Conservation (phyloP, 2,888 invertebrate species). For the Pegoplata infirma region DNA sequence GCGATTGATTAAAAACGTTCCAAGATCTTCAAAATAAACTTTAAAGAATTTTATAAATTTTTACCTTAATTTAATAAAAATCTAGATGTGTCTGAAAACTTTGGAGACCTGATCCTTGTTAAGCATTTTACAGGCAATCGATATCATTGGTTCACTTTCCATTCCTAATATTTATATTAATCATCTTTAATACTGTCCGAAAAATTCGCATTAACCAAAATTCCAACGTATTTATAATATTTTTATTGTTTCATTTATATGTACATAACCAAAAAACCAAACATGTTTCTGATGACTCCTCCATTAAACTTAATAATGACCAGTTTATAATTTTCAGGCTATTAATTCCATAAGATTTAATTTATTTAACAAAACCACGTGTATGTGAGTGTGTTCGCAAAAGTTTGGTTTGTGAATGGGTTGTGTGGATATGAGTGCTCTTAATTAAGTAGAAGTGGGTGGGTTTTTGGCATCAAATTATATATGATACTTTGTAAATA, state of each 20-base stretch:
- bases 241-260: not conserved
- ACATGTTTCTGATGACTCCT: not conserved
- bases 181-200: too few species aligned
- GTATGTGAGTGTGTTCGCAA: not conserved
- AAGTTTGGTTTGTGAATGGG: not conserved
- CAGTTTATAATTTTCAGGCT: slow-evolving; percentile 50
- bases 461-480: not conserved
- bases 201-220: too few species aligned
- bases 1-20: too few species aligned
- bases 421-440: not conserved
- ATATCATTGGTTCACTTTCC: too few species aligned
- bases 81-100: too few species aligned
- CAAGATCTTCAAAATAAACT: too few species aligned
- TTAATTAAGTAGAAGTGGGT: slow-evolving; percentile 20
- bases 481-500: slow-evolving; percentile 25
- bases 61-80: too few species aligned
- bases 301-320: slow-evolving; percentile 35
- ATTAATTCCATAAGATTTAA: slow-evolving; percentile 44
- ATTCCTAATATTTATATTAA: too few species aligned
- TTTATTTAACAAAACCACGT: slow-evolving; percentile 33
- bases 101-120: too few species aligned
- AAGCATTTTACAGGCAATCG: too few species aligned
- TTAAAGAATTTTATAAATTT: too few species aligned
- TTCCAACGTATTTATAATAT: not conserved
- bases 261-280: not conserved